These are phyloP conservation scores for Palythoa heliodiscus DNA, from an alignment of 92 coral and sea anemone species.

Conservation along the genomic window DNA sequence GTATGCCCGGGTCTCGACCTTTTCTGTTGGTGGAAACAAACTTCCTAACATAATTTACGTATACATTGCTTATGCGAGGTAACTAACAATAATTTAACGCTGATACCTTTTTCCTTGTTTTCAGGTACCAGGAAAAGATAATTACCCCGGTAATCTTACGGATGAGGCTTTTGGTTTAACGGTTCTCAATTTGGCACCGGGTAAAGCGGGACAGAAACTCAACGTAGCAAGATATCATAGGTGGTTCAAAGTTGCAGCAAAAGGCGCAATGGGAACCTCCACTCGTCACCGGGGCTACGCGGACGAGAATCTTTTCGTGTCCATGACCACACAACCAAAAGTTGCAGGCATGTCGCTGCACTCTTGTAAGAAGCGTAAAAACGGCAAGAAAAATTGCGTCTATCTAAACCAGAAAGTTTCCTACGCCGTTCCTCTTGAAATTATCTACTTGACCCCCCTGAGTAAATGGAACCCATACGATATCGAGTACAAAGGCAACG, in stretches of 20 bases:
- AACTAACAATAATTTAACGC: not conserved
- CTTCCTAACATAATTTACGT: not conserved
- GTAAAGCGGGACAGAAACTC: conserved; percentile 50
- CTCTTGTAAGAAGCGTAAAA: conserved; percentile 32
- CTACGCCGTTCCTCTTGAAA: conserved; percentile 93
- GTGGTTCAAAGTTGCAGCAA: conserved; percentile 74
- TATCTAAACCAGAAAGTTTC: conserved; percentile 68
- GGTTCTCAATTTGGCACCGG: conserved; percentile 73
- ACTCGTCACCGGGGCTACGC: conserved; percentile 88
- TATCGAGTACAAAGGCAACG: conserved; percentile 75
- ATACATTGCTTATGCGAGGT: not conserved
- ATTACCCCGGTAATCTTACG: conserved; percentile 72
- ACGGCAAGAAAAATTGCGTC: conserved; percentile 43
- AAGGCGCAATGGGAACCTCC: conserved; percentile 91
- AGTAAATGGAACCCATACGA: conserved; percentile 89
- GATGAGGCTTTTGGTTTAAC: conserved; percentile 77
- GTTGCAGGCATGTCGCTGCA: conserved; percentile 78
- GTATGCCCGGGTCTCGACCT: too few species aligned
- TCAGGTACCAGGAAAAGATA: conserved; percentile 84
- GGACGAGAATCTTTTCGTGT: conserved; percentile 86
- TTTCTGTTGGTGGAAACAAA: not conserved
- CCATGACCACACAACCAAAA: conserved; percentile 87
- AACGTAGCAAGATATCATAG: conserved; percentile 87
- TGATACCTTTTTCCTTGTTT: not conserved
- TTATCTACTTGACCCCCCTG: conserved; percentile 88